phyloP scores from a whole-genome alignment of 2,888 invertebrate species.

The Ornithoptera priamus region DNA sequence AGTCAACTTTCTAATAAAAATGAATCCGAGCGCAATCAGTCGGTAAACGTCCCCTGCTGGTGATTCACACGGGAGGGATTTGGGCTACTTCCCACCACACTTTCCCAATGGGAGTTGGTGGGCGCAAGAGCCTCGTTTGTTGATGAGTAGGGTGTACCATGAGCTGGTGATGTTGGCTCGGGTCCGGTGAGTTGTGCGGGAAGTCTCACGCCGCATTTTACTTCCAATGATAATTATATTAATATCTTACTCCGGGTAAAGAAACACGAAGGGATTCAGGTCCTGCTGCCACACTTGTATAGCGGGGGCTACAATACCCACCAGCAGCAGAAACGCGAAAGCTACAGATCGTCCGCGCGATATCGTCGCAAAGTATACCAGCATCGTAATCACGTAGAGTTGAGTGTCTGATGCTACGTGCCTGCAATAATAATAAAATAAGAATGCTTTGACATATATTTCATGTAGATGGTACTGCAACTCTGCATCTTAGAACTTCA shows the following conservation, averaged over 20 bases:
- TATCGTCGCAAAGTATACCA: slow-evolving; percentile 35
- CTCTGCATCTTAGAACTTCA: background rate
- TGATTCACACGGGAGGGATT: no score
- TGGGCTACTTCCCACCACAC: no score
- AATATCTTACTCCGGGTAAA: slow-evolving; percentile 40
- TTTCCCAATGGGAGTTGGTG: no score
- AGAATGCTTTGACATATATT: background rate
- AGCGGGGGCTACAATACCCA: slow-evolving; percentile 33
- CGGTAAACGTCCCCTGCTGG: no score
- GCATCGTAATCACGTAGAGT: slow-evolving; percentile 39
- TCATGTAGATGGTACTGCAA: background rate
- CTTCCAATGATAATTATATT: background rate
- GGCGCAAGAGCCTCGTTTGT: no score
- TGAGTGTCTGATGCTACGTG: slow-evolving; percentile 49
- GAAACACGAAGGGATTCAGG: slow-evolving; percentile 38
- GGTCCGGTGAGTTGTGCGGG: no score
- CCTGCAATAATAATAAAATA: slow-evolving; percentile 34
- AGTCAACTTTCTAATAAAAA: no score
- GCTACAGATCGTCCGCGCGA: slow-evolving; percentile 26
- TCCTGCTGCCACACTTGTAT: slow-evolving; percentile 39
- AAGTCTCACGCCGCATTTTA: no score
- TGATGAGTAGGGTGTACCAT: no score
- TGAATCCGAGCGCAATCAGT: no score
- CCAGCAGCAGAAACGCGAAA: slow-evolving; percentile 28
- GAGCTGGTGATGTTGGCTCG: no score